Evolutionary conservation across 2,888 invertebrate genomes (phyloP).

Genomic region (Eupeodes luniger): DNA sequence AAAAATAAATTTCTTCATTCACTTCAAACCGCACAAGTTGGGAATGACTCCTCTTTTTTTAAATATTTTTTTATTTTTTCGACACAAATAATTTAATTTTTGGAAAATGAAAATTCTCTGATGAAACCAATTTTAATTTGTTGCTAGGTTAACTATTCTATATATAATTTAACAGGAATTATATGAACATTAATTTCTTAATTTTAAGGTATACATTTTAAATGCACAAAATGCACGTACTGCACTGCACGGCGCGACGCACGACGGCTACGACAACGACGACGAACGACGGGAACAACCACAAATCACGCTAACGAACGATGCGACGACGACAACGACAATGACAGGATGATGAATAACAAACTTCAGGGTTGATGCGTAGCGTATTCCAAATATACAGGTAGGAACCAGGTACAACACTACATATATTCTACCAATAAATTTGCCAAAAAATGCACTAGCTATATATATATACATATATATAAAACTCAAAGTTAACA

Average conservation of each 20-base stretch:
- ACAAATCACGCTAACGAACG: background rate
- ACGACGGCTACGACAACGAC: background rate
- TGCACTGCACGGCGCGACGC: no score
- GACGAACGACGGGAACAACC: background rate
- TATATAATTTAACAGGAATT: constrained; percentile 45
- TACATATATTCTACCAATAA: constrained; percentile 41
- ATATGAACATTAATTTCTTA: constrained; percentile 11
- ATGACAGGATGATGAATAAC: background rate
- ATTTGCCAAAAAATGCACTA: no score
- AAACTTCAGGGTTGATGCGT: background rate
- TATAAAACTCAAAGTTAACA: constrained; percentile 49
- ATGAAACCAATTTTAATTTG: constrained; percentile 50
- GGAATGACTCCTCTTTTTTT: constrained; percentile 22
- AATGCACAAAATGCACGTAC: constrained; percentile 20
- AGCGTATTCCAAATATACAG: background rate
- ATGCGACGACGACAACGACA: background rate
- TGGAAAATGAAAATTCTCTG: background rate
- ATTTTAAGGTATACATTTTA: constrained; percentile 28
- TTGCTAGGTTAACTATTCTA: background rate
- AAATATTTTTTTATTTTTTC: background rate
- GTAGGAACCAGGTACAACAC: background rate
- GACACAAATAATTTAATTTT: background rate
- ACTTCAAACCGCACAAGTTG: background rate
- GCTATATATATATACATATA: background rate
- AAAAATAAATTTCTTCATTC: constrained; percentile 1